Conservation (phyloP, 2,797 vertebrate species). For the Ibycter americanus region DNA sequence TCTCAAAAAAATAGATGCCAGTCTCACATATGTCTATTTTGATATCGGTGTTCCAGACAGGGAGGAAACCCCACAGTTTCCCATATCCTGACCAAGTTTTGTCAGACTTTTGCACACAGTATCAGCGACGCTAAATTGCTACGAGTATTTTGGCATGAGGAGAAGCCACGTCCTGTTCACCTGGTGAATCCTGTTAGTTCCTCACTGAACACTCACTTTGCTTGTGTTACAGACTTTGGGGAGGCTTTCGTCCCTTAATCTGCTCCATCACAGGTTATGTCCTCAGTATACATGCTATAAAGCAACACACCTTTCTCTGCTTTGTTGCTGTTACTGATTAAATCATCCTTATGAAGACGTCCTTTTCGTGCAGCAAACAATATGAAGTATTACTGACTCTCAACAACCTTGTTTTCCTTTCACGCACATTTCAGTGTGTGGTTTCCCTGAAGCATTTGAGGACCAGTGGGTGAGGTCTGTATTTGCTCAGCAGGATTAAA, state of each 20-base stretch:
- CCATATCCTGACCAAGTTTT: not conserved
- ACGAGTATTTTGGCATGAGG: not conserved
- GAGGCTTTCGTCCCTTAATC: not conserved
- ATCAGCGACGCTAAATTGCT: not conserved
- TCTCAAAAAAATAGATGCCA: not conserved
- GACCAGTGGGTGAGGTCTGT: not conserved
- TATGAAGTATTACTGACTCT: not conserved
- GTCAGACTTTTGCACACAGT: not conserved
- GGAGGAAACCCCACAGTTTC: not conserved
- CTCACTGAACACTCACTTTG: not conserved
- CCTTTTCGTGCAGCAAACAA: not conserved
- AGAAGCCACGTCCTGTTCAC: not conserved
- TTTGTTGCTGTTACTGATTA: not conserved
- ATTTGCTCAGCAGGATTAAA: conserved; percentile 2
- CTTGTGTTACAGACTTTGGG: not conserved
- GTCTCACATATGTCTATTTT: not conserved
- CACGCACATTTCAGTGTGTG: not conserved
- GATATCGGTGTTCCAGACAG: not conserved
- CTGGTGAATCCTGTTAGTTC: not conserved
- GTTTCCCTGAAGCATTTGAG: not conserved
- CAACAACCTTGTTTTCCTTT: not conserved
- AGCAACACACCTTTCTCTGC: not conserved
- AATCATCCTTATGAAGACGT: not conserved
- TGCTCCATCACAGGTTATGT: not conserved
- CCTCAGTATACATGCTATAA: not conserved